Conservation (phyloP, 1,140 invertebrate species). For the Aphelenchoides besseyi region DNA sequence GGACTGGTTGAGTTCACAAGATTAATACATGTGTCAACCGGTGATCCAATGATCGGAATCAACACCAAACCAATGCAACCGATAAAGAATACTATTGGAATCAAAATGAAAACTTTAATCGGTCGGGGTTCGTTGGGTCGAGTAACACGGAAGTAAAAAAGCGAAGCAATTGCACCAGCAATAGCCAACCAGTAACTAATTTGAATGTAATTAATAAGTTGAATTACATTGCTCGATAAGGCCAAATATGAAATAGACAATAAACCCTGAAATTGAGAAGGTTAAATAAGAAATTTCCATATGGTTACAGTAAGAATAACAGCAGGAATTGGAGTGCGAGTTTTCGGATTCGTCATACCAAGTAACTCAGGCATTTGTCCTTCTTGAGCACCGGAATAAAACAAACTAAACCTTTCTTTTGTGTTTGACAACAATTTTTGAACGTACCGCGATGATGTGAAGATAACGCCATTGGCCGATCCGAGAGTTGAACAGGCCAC, state of each 20-base stretch:
- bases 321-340: slow-evolving; percentile 59
- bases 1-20: no score
- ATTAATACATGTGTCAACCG: slow-evolving; percentile 77
- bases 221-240: slow-evolving; percentile 66
- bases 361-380: slow-evolving; percentile 60
- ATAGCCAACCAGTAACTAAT: slow-evolving; percentile 98
- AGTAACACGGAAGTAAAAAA: slow-evolving; percentile 84
- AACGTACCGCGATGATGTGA: slow-evolving; percentile 80
- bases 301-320: slow-evolving; percentile 51
- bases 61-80: slow-evolving; percentile 85
- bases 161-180: slow-evolving; percentile 84
- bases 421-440: not conserved
- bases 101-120: slow-evolving; percentile 67
- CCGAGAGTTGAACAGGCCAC: slow-evolving; percentile 97
- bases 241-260: slow-evolving; percentile 82
- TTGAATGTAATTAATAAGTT: slow-evolving; percentile 74
- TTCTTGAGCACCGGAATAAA: slow-evolving; percentile 61
- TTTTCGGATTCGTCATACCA: slow-evolving; percentile 59
- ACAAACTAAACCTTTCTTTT: slow-evolving; percentile 39
- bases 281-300: not conserved
- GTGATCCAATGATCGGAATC: slow-evolving; percentile 88
- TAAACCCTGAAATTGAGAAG: slow-evolving; percentile 70
- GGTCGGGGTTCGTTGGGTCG: slow-evolving; percentile 82
- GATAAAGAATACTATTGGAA: slow-evolving; percentile 82
- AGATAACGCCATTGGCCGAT: slow-evolving; percentile 87